Base-by-base conservation (phyloP, 2,797 vertebrate genomes). In the Hoplostethus mediterraneus region DNA sequence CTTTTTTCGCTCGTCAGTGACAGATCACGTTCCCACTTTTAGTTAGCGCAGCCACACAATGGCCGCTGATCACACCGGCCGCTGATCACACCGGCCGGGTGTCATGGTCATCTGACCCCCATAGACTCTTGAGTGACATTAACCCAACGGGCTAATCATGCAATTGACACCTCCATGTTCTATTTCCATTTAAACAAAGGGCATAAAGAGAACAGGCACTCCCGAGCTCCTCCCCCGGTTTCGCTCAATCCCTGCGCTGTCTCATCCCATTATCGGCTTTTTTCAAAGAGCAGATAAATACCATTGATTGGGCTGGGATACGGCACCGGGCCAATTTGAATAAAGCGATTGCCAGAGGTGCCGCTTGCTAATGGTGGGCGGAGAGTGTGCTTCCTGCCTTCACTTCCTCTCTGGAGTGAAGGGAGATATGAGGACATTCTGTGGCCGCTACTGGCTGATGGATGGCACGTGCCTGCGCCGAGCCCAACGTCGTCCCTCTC, bases 271-370 rank as follows among this genome's bases (percentile, higher is more conserved):
- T 94, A 94, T 92, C 59, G 74, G 75, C 85, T 90, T 89, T 90
- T 91, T 89, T 88, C 85, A 89, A 84, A 90, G 79, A 88, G 80
- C 82, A 92, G 91, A 92, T 93, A 92, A 94, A 94, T 89, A 86
- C 77, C 87, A 91, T 93, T 92, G 93, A 94, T 94, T 93, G 80
- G 85, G 76, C 89, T 55, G 31, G 60, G 81, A 79, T 89, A 82
- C 54, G 49, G 78, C 84, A 92, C 75, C 79, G 64, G 85, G 85
- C 75, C 70, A 48, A 87, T 91, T 92, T 93, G 83, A 94, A 90
- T 91, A 86, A 90, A 89, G 79, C 58, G 72, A 87, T 89, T 81
- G 78, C 84, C 83, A 59, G 72, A 79, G 86, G 85, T 88, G 85
- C 71, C 36, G 65, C 83, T 81, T 54, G 63, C 82, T 92, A 91